phyloP scores from a whole-genome alignment of 2,888 invertebrate genomes.

The Pseudoips prasinana region DNA sequence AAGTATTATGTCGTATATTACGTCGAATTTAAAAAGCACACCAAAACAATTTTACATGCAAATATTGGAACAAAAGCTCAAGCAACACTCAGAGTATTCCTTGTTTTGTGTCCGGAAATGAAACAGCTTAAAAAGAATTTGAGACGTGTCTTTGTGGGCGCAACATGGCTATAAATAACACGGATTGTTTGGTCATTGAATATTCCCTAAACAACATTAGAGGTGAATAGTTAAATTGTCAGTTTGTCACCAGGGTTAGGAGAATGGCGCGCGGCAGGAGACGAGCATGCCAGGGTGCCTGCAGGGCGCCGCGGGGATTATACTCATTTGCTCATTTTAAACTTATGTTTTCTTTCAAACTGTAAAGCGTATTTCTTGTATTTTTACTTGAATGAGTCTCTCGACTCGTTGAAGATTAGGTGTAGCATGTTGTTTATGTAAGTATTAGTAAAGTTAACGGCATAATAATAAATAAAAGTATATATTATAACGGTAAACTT shows the following conservation, averaged over 20 bases:
- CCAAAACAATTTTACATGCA: too few relatives aligned
- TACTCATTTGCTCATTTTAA: constrained; percentile 50
- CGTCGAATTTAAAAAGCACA: too few relatives aligned
- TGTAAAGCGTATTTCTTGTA: too few relatives aligned
- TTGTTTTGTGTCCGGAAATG: constrained; percentile 63
- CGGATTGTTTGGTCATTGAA: constrained; percentile 66
- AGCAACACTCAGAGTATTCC: constrained; percentile 21
- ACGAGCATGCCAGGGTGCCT: constrained; percentile 38
- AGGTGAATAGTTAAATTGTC: constrained; percentile 75
- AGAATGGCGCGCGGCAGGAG: constrained; percentile 47
- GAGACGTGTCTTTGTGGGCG: constrained; percentile 55
- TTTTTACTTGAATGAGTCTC: too few relatives aligned
- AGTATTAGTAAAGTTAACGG: too few relatives aligned
- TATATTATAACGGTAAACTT: too few relatives aligned
- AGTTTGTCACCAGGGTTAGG: constrained; percentile 62
- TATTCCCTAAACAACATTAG: constrained; percentile 76
- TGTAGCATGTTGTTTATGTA: too few relatives aligned
- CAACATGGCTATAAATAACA: constrained; percentile 72
- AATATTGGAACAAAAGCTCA: constrained; percentile 1
- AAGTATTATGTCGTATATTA: too few relatives aligned
- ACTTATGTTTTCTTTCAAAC: constrained; percentile 33
- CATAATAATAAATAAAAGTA: too few relatives aligned
- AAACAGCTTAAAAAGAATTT: constrained; percentile 65
- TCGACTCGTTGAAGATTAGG: too few relatives aligned
- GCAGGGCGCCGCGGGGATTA: constrained; percentile 39